Evolutionary conservation across 1,140 invertebrate genomes (phyloP).

Genomic region (Scaptomyza graminum): DNA sequence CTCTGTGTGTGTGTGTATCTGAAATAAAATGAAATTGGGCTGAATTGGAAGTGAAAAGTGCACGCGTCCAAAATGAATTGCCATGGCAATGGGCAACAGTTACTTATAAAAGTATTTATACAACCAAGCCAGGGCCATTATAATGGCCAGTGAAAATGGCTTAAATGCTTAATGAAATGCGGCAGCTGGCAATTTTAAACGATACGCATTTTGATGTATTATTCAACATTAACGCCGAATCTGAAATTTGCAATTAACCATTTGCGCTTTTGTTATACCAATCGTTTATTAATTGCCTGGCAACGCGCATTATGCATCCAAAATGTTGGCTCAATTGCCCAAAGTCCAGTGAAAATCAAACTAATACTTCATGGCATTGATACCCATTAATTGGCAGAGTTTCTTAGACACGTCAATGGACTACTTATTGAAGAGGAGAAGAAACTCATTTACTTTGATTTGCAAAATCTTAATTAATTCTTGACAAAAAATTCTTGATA

Average conservation of each 20-base stretch:
- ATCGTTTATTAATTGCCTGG: conserved; percentile 49
- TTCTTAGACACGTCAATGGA: too few species aligned
- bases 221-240: conserved; percentile 65
- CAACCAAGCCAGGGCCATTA: conserved; percentile 8
- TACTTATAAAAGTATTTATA: conserved; percentile 33
- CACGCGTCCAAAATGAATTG: conserved; percentile 43
- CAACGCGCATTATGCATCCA: conserved; percentile 36
- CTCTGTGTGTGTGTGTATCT: background rate
- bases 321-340: conserved; percentile 29
- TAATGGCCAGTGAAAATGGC: conserved; percentile 25
- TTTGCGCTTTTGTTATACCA: conserved; percentile 26
- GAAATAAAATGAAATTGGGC: conserved; percentile 55
- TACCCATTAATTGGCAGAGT: conserved; percentile 2
- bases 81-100: conserved; percentile 44
- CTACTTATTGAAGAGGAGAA: too few species aligned
- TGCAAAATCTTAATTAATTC: too few species aligned
- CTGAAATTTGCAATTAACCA: conserved; percentile 47
- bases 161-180: conserved; percentile 14
- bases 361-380: conserved; percentile 24
- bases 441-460: too few species aligned
- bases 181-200: conserved; percentile 23
- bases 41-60: conserved; percentile 54
- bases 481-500: too few species aligned
- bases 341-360: conserved; percentile 39
- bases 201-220: conserved; percentile 52